A percentile compares a stretch with the other conserved stretches of the same genome.
These are phyloP conservation scores for Brachylomia viminalis DNA, from an alignment of 2,888 invertebrate species.

Conservation along the genomic window DNA sequence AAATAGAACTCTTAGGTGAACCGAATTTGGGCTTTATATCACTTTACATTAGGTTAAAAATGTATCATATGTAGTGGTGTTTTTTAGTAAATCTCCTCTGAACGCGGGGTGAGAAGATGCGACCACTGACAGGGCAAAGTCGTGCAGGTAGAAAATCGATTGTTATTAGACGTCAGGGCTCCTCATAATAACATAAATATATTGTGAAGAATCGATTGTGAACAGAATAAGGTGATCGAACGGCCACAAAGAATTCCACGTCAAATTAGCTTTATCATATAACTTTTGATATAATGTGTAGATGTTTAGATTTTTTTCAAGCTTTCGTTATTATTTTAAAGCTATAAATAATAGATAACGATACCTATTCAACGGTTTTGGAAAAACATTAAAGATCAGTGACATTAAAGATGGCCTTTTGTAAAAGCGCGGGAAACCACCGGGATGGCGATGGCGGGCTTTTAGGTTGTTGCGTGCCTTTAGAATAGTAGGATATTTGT, in stretches of 20 bases:
- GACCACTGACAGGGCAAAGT: conserved; percentile 78
- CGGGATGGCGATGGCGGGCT: not conserved
- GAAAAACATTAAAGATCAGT: not conserved
- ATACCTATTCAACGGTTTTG: not conserved
- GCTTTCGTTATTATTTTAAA: not conserved
- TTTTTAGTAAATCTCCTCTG: conserved; percentile 77
- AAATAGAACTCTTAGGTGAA: conserved; percentile 69
- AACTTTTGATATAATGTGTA: conserved; percentile 57
- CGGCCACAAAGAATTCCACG: conserved; percentile 69
- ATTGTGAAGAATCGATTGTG: conserved; percentile 72
- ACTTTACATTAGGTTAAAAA: not conserved
- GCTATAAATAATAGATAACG: not conserved
- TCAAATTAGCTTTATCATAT: conserved; percentile 73
- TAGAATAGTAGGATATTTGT: too few species aligned
- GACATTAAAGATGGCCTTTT: not conserved
- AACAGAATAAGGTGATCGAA: conserved; percentile 63
- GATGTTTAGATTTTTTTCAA: conserved; percentile 38
- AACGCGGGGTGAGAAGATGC: conserved; percentile 81
- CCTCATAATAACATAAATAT: conserved; percentile 77
- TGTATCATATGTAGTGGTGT: conserved; percentile 37
- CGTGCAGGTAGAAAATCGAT: conserved; percentile 87
- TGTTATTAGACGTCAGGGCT: conserved; percentile 79
- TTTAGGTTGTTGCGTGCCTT: not conserved
- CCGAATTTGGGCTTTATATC: conserved; percentile 41
- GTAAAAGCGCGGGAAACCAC: conserved; percentile 15